Evolutionary conservation across 2,113 vertebrate species (phyloP).

Genomic region (Trichechus manatus): DNA sequence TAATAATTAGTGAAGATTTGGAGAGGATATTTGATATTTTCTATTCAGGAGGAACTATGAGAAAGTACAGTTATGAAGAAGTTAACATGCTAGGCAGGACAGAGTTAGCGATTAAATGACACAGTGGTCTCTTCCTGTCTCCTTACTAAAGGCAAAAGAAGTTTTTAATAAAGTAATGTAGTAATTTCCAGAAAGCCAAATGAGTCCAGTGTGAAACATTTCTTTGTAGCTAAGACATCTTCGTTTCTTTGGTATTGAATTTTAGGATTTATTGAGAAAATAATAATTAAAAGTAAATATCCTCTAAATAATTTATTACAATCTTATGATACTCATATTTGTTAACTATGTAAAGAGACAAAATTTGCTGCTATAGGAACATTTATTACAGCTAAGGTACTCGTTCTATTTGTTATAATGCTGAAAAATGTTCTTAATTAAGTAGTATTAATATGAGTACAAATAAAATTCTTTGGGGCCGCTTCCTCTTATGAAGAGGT

Average conservation of each 20-base stretch:
- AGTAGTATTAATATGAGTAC: constrained; percentile 74
- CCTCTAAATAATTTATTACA: constrained; percentile 78
- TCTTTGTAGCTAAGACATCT: constrained; percentile 51
- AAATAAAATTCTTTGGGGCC: constrained; percentile 71
- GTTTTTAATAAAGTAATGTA: constrained; percentile 35
- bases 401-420: constrained; percentile 71
- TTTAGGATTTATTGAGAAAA: constrained; percentile 77
- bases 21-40: constrained; percentile 17
- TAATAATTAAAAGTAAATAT: constrained; percentile 81
- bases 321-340: constrained; percentile 70
- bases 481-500: constrained; percentile 56
- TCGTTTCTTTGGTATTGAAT: constrained; percentile 66
- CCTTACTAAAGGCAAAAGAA: constrained; percentile 59
- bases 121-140: neutral
- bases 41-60: neutral
- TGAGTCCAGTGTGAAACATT: constrained; percentile 48
- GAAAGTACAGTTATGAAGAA: neutral
- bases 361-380: constrained; percentile 57
- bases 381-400: constrained; percentile 62
- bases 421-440: constrained; percentile 85
- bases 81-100: neutral
- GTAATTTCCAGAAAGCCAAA: constrained; percentile 60
- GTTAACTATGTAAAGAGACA: constrained; percentile 72
- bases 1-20: constrained; percentile 21
- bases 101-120: neutral